Evolutionary conservation across 2,888 invertebrate species (phyloP).

Genomic region (Callosobruchus maculatus): DNA sequence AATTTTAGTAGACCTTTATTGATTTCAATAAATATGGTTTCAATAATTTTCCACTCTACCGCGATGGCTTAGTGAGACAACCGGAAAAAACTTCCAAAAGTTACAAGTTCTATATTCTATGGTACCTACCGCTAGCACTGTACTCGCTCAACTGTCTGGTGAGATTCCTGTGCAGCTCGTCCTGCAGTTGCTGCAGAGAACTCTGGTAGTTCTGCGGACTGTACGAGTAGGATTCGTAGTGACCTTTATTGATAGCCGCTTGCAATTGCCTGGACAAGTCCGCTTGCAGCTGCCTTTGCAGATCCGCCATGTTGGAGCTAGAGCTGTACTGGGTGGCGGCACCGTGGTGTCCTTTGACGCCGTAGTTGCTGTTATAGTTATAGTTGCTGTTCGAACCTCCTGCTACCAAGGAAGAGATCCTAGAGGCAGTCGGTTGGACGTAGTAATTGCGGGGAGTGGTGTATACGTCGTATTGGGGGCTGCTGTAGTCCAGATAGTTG

Average conservation of each 20-base stretch:
- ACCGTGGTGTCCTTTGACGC: conserved; percentile 2
- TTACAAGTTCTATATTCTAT: background rate
- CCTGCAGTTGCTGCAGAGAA: conserved; percentile 36
- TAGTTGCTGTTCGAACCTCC: conserved; percentile 1
- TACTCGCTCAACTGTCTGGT: conserved; percentile 38
- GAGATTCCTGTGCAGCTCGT: conserved; percentile 42
- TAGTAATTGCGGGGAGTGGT: conserved; percentile 10
- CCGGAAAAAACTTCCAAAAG: no score
- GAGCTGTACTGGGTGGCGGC: conserved; percentile 14
- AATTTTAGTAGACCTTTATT: no score
- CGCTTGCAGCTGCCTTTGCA: conserved; percentile 34
- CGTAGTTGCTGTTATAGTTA: conserved; percentile 9
- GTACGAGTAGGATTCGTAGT: conserved; percentile 11
- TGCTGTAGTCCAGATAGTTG: conserved; percentile 11
- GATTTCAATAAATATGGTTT: no score
- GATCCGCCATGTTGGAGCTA: conserved; percentile 17
- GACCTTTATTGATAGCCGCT: conserved; percentile 23
- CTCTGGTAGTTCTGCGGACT: conserved; percentile 29
- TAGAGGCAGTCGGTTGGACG: background rate
- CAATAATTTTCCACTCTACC: no score
- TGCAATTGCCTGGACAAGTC: conserved; percentile 40
- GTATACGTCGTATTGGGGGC: conserved; percentile 11
- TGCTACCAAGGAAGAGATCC: background rate
- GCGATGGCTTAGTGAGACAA: no score
- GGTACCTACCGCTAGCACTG: conserved; percentile 9